phyloP scores from a whole-genome alignment of 2,113 vertebrate genomes.

The Elephas maximus region DNA sequence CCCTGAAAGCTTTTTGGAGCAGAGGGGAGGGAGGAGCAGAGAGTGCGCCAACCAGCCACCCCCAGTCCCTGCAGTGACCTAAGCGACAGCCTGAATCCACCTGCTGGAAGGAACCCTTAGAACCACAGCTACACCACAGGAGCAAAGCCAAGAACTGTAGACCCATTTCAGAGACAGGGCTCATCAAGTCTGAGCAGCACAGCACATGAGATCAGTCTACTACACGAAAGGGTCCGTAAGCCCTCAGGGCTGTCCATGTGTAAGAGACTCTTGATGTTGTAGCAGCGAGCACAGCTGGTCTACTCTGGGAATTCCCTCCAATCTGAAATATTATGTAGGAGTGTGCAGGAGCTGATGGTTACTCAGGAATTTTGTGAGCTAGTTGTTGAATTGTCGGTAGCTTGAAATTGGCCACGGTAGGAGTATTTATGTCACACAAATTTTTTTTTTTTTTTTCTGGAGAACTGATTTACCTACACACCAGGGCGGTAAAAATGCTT shows the following conservation, averaged over 20 bases:
- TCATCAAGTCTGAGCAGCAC: not conserved
- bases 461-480: not conserved
- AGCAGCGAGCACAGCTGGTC: not conserved
- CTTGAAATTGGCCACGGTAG: not conserved
- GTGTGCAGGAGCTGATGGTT: rapidly evolving
- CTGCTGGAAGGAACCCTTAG: not conserved
- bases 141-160: not conserved
- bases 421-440: too few species aligned
- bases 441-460: not conserved
- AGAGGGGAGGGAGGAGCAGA: rapidly evolving
- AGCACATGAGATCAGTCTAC: rapidly evolving
- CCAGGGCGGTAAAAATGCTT: not conserved
- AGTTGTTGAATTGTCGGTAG: rapidly evolving
- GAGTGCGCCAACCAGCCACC: rapidly evolving
- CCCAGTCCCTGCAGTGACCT: not conserved
- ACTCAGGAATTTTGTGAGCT: not conserved
- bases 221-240: too few species aligned
- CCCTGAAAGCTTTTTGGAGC: not conserved
- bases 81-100: rapidly evolving
- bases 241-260: rapidly evolving
- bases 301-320: not conserved
- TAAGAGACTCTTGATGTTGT: not conserved
- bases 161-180: not conserved
- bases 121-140: rapidly evolving
- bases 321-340: not conserved